Percentiles rank a stretch among this genome's conserved stretches.
These are phyloP conservation scores for Ianthella basta DNA, from an alignment of 37 sponge, comb jelly and placozoan species.

Conservation along the genomic window DNA sequence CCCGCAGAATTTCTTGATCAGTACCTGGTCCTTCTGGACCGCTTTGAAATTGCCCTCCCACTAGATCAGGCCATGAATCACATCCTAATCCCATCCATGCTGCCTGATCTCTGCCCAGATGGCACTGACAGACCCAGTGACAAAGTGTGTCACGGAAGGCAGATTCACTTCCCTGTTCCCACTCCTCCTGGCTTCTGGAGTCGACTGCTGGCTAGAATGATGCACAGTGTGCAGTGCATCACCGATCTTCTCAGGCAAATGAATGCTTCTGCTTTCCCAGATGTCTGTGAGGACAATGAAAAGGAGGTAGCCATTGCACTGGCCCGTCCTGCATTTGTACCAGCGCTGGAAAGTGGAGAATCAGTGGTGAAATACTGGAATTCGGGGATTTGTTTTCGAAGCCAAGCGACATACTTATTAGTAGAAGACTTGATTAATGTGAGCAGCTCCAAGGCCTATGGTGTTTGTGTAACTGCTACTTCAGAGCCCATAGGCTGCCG, in stretches of 20 bases:
- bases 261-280: background rate
- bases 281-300: background rate
- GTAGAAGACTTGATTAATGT: conserved; percentile 38
- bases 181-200: conserved; percentile 79
- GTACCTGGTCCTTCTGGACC: conserved; percentile 66
- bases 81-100: conserved; percentile 76
- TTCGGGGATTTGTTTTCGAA: conserved; percentile 57
- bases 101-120: conserved; percentile 41
- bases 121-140: conserved; percentile 22
- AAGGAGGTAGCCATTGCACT: background rate
- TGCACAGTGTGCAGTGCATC: conserved; percentile 34
- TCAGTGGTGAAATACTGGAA: conserved; percentile 65
- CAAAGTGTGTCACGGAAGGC: conserved; percentile 30
- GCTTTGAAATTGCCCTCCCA: conserved; percentile 77
- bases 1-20: conserved; percentile 48
- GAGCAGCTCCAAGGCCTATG: background rate
- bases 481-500: conserved; percentile 26
- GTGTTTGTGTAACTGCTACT: conserved; percentile 36
- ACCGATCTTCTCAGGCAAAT: background rate
- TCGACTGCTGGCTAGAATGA: conserved; percentile 64
- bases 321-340: too few relatives aligned
- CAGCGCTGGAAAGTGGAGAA: background rate
- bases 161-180: conserved; percentile 38
- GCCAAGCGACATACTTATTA: conserved; percentile 32
- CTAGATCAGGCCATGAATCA: conserved; percentile 35